Base-by-base conservation (phyloP, 2,113 vertebrate genomes). In the Gambusia holbrooki region DNA sequence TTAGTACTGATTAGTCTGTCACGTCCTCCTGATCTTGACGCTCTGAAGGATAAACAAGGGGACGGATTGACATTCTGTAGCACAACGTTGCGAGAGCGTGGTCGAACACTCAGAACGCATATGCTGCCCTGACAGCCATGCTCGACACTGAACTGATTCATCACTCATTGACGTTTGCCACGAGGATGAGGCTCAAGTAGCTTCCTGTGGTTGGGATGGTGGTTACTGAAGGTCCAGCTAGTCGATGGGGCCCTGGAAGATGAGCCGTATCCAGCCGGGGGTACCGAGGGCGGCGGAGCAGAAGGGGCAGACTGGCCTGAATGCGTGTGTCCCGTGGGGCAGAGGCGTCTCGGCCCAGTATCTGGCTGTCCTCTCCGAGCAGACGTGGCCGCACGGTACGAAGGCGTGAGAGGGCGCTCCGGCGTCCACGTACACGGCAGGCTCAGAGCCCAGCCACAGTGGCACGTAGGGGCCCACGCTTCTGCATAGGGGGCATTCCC, bases 201-300 rank as follows among this genome's bases (percentile, higher is more conserved):
- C 67, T 73, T 76, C 65, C 62, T 77, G 89, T 69, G 74, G 14
- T 27, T 83, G 82, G 79, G 74, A 66, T 1, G 66, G 85, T 64
- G 68, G 69, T 69, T 76, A 54, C 62, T 51, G 76, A 30, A 11
- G 72, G 32, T 25, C 69, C 5, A 33, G 12, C 80, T 96, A 99
- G 96, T 99, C 98, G 71, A 99, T 87, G 8, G 98, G 98, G 62
- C 97, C 97, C 93, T 99, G 98, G 93, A 99, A 99, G 93, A 99
- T 99, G 45, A 99, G 93, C 84, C 97, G 96, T 67, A 96, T 84
- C 93, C 96, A 97, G 91, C 96, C 97, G 40, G 96, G 96, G 2
- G 94, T 91, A 58, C 95, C 88, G 80, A 99, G 96, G 69, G 97
- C 96, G 1, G 94, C 87, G 37, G 97, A 98, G 87, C 98, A 99